Conservation (phyloP, 2,797 vertebrate species). For the Lagocephalus sceleratus region DNA sequence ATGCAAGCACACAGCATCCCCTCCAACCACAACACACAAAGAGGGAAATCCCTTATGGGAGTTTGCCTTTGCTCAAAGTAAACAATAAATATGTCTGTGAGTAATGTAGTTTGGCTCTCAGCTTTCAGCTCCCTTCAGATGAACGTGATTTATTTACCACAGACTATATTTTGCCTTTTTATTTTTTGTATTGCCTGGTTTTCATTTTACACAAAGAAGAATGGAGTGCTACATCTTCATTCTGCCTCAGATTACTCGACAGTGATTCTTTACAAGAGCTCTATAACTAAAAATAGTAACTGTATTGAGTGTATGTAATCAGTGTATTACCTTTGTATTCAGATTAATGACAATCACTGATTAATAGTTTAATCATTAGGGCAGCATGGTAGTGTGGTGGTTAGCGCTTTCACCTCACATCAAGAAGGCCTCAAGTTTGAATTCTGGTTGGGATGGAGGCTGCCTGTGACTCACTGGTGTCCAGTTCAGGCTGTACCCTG, state of each 20-base stretch:
- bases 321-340: no score
- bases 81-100: constrained; percentile 56
- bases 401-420: no score
- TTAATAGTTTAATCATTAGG: no score
- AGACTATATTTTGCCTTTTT: constrained; percentile 9
- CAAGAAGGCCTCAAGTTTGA: no score
- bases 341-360: no score
- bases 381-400: no score
- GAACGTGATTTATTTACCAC: constrained; percentile 53
- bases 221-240: constrained; percentile 28
- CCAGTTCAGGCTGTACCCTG: no score
- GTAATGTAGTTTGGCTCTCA: constrained; percentile 47
- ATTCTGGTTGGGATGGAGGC: no score
- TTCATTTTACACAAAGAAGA: constrained; percentile 45
- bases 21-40: constrained; percentile 50
- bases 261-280: constrained; percentile 6
- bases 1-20: constrained; percentile 52
- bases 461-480: no score
- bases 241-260: constrained; percentile 17
- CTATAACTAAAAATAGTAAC: no score
- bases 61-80: constrained; percentile 53
- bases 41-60: constrained; percentile 35
- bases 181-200: constrained; percentile 32
- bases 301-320: no score
- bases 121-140: constrained; percentile 45